Conservation (phyloP, 1,140 invertebrate species). For the Euura saliciscinereae region DNA sequence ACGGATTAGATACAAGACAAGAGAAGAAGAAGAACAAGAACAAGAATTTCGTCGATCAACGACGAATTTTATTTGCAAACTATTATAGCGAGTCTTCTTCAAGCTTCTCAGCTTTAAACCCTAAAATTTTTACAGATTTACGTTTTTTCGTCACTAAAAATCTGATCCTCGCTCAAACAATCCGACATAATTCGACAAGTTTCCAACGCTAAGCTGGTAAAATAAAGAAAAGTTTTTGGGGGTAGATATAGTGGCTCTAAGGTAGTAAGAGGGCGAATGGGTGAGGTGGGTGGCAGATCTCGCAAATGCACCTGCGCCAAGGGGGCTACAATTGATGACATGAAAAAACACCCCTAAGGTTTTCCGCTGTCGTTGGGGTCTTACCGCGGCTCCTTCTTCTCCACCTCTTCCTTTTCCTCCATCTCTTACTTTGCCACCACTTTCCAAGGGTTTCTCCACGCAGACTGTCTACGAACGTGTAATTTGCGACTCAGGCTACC, state of each 20-base stretch:
- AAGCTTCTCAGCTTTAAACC: no score
- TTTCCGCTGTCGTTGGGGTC: conserved; percentile 26
- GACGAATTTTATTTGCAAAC: no score
- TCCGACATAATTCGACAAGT: not conserved
- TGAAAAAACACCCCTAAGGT: conserved; percentile 33
- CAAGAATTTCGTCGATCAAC: no score
- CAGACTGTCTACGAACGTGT: not conserved
- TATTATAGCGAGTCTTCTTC: no score
- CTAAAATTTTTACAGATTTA: no score
- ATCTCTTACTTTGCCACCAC: not conserved
- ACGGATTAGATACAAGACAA: no score
- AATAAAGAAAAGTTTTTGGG: not conserved
- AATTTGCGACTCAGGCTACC: not conserved
- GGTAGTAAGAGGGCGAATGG: conserved; percentile 4
- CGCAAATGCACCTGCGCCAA: conserved; percentile 29
- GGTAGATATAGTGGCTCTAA: not conserved
- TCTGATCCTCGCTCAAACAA: no score
- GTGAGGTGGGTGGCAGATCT: conserved; percentile 22
- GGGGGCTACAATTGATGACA: conserved; percentile 35
- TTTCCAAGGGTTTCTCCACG: not conserved
- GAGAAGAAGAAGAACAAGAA: no score
- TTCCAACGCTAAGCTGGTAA: not conserved
- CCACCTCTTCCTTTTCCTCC: not conserved
- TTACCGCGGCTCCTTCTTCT: conserved; percentile 21
- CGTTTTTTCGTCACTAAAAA: no score